Evolutionary conservation across 2,888 invertebrate species (phyloP).

Genomic region (Netelia melanura): DNA sequence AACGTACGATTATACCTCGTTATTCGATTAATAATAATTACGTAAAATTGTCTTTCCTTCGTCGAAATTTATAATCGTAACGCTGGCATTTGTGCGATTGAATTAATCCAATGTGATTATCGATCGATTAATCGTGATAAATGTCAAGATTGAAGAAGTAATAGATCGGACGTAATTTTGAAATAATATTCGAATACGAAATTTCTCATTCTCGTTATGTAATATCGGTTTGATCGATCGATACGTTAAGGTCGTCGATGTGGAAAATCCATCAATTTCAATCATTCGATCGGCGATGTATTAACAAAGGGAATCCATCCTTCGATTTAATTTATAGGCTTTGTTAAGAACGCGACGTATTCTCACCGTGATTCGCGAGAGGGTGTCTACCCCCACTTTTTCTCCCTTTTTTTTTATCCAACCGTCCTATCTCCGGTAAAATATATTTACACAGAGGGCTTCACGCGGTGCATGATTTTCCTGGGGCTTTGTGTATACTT

Average conservation of each 20-base stretch:
- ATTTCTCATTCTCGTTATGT: neutral
- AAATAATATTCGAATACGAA: no score
- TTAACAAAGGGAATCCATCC: neutral
- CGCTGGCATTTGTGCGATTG: no score
- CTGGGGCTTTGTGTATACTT: conserved; percentile 51
- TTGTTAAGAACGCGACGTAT: neutral
- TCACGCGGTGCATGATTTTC: conserved; percentile 37
- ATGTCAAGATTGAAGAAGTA: no score
- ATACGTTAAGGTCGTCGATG: neutral
- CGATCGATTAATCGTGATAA: no score
- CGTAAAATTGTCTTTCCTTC: no score
- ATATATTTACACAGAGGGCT: conserved; percentile 46
- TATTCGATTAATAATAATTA: no score
- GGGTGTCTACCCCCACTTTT: conserved; percentile 21
- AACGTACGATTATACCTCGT: no score
- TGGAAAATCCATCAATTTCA: conserved; percentile 24
- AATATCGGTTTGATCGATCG: conserved; percentile 39
- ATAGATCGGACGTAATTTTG: no score
- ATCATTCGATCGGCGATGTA: conserved; percentile 4
- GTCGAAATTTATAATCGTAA: no score
- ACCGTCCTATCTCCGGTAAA: conserved; percentile 18
- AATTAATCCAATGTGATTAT: no score
- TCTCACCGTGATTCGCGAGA: conserved; percentile 19
- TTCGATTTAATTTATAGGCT: conserved; percentile 43
- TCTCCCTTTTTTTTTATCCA: no score